Percentiles rank a stretch among this genome's conserved stretches.
phyloP scores from a whole-genome alignment of 2,797 vertebrate genomes.

The Thunnus albacares region DNA sequence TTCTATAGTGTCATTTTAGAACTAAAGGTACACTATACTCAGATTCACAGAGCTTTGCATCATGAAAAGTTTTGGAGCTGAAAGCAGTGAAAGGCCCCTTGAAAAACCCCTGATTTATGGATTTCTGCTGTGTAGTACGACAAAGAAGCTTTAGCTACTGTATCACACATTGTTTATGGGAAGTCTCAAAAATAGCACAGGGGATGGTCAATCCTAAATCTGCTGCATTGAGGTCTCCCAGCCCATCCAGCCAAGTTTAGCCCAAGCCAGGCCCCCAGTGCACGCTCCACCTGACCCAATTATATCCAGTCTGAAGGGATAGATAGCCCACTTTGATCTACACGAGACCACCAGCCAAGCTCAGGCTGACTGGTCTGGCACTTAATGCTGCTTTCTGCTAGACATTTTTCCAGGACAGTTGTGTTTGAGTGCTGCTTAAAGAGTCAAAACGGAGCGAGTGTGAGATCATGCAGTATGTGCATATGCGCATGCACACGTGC shows the following conservation, averaged over 20 bases:
- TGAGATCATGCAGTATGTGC: conserved; percentile 1
- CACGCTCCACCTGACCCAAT: conserved; percentile 79
- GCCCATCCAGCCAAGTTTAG: conserved; percentile 73
- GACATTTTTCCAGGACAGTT: conserved; percentile 51
- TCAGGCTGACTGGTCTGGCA: conserved; percentile 45
- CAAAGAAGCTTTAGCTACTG: conserved; percentile 7
- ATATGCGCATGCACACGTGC: conserved; percentile 19
- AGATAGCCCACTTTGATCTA: conserved; percentile 77
- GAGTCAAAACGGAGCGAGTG: conserved; percentile 19
- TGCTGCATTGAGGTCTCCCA: conserved; percentile 70
- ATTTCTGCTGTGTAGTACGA: conserved; percentile 4
- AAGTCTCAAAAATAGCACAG: conserved; percentile 49
- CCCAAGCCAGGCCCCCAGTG: conserved; percentile 61
- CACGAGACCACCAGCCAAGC: conserved; percentile 53
- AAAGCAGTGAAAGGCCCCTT: not conserved
- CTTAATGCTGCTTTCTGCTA: conserved; percentile 28
- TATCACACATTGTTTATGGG: conserved; percentile 38
- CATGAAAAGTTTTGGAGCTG: not conserved
- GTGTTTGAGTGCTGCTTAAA: conserved; percentile 32
- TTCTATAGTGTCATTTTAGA: not conserved
- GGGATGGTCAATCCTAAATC: conserved; percentile 60
- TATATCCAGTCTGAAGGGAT: conserved; percentile 75
- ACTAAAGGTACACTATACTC: not conserved
- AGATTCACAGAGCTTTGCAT: not conserved
- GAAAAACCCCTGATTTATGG: not conserved